A percentile compares a stretch with the other conserved stretches of the same genome.
Conservation (phyloP, 2,797 vertebrate species). For the Poecilia velifera region DNA sequence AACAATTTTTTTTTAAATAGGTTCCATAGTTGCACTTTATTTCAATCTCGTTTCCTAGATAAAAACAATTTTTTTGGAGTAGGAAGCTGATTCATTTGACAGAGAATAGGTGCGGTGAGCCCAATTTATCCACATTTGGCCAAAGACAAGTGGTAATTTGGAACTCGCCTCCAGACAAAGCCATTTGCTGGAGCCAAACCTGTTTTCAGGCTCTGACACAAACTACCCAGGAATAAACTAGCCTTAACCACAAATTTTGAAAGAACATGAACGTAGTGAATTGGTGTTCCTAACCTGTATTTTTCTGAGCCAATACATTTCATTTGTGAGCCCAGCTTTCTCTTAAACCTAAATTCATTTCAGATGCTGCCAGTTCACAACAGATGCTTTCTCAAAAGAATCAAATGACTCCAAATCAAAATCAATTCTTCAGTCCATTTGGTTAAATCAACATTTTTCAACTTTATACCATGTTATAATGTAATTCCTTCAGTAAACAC, state of each 20-base stretch:
- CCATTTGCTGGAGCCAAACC: not conserved
- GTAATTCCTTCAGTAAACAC: not conserved
- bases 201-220: not conserved
- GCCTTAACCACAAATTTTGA: not conserved
- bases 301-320: not conserved
- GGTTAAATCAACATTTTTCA: not conserved
- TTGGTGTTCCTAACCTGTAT: not conserved
- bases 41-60: not conserved
- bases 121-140: not conserved
- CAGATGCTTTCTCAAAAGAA: not conserved
- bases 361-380: not conserved
- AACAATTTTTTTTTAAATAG: not conserved
- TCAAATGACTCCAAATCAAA: not conserved
- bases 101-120: not conserved
- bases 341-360: not conserved
- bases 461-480: not conserved
- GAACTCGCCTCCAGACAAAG: not conserved
- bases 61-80: not conserved
- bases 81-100: not conserved
- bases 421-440: not conserved
- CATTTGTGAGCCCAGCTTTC: not conserved
- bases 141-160: not conserved
- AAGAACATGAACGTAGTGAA: not conserved
- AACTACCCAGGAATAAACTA: not conserved
- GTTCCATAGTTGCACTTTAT: not conserved